These are phyloP conservation scores for Spizaetus ornatus DNA, from an alignment of 2,113 vertebrate species.

Conservation along the genomic window DNA sequence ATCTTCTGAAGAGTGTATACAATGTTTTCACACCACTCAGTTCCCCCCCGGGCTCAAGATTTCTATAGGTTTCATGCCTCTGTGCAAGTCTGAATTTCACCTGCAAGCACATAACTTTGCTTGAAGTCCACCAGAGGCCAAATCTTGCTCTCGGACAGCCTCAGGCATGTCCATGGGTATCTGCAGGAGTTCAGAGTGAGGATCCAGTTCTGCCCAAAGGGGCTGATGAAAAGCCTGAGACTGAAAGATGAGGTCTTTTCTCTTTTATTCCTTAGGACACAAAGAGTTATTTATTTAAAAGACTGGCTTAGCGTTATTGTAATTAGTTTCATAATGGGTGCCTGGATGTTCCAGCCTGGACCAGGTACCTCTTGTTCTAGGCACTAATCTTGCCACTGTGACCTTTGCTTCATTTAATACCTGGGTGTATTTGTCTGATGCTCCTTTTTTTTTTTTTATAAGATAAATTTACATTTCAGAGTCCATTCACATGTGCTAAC, in stretches of 20 bases:
- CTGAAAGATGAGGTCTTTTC: conserved; percentile 22
- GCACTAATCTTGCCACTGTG: neutral
- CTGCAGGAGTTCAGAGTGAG: neutral
- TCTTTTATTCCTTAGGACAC: conserved; percentile 32
- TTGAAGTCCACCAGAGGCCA: neutral
- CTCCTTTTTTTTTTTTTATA: neutral
- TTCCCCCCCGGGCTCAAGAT: neutral
- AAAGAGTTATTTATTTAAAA: conserved; percentile 50
- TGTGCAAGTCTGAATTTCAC: neutral
- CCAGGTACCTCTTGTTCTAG: conserved; percentile 11
- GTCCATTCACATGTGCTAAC: conserved; percentile 58
- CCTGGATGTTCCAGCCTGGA: neutral
- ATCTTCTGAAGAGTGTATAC: neutral
- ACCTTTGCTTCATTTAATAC: conserved; percentile 38
- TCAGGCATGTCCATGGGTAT: neutral
- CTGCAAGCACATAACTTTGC: neutral
- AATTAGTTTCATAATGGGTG: conserved; percentile 41
- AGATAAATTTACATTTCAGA: conserved; percentile 57
- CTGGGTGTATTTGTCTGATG: conserved; percentile 3
- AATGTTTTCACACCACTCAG: neutral
- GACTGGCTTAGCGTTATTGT: neutral
- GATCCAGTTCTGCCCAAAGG: neutral
- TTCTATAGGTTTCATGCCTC: neutral
- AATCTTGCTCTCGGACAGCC: neutral
- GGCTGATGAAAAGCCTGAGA: neutral